Percentiles rank a stretch among this genome's conserved stretches.
Conservation (phyloP, 2,888 invertebrate genomes). For the Meiosimyza decipiens region DNA sequence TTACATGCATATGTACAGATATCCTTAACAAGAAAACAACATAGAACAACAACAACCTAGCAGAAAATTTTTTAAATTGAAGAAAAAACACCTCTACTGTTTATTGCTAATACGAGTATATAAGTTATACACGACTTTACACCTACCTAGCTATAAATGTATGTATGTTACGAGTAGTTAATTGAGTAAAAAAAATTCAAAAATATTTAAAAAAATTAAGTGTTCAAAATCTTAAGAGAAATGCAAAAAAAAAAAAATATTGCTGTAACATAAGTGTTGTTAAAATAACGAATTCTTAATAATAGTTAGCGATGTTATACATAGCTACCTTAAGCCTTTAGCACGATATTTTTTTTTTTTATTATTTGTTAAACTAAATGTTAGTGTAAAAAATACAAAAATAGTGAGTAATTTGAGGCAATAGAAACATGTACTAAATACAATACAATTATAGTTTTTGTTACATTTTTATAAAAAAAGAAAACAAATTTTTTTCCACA, state of each 20-base stretch:
- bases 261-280: not conserved
- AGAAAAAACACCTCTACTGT: slow-evolving; percentile 12
- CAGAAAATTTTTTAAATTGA: not conserved
- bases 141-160: slow-evolving; percentile 29
- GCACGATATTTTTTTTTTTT: not conserved
- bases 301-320: not conserved
- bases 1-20: too few species aligned
- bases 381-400: not conserved
- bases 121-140: not conserved
- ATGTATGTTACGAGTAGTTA: not conserved
- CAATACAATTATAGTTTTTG: too few species aligned
- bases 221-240: slow-evolving; percentile 38
- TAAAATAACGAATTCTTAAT: slow-evolving; percentile 7
- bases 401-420: not conserved
- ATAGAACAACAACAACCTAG: not conserved
- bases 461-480: too few species aligned
- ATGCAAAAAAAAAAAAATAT: slow-evolving; percentile 37
- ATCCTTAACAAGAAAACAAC: not conserved
- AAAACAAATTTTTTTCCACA: too few species aligned
- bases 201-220: not conserved
- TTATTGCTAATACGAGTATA: not conserved
- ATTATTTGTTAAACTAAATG: not conserved
- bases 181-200: slow-evolving; percentile 41
- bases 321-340: not conserved
- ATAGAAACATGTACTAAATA: too few species aligned